A percentile compares a stretch with the other conserved stretches of the same genome.
phyloP scores from a whole-genome alignment of 2,113 vertebrate genomes.

The Notothenia rossii region DNA sequence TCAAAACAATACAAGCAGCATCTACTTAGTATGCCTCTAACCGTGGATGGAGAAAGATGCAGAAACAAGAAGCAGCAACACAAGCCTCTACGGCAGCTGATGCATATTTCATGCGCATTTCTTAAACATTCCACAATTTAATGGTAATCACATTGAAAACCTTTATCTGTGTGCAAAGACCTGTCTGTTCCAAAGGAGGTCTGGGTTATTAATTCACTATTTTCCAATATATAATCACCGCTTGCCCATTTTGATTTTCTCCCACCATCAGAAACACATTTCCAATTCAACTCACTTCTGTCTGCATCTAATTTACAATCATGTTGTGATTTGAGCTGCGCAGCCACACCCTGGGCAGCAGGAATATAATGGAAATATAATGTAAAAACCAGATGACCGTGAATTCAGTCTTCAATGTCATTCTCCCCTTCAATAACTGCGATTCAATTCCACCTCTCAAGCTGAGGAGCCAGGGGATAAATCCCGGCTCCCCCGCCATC shows the following conservation, averaged over 20 bases:
- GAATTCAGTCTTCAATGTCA: slow-evolving; percentile 75
- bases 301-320: slow-evolving; percentile 50
- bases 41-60: background rate
- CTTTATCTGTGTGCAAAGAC: slow-evolving; percentile 31
- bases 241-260: slow-evolving; percentile 43
- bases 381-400: slow-evolving; percentile 75
- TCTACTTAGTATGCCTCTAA: slow-evolving; percentile 37
- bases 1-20: slow-evolving; percentile 37
- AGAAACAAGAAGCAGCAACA: slow-evolving; percentile 14
- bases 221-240: slow-evolving; percentile 34
- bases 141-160: slow-evolving; percentile 19
- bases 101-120: slow-evolving; percentile 48
- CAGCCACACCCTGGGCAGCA: slow-evolving; percentile 32
- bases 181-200: background rate
- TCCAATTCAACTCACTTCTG: slow-evolving; percentile 22
- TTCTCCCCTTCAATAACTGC: slow-evolving; percentile 65
- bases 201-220: slow-evolving; percentile 20
- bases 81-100: background rate
- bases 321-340: slow-evolving; percentile 42
- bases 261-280: slow-evolving; percentile 36
- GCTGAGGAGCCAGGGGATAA: slow-evolving; percentile 68
- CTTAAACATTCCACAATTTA: slow-evolving; percentile 1
- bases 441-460: slow-evolving; percentile 69
- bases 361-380: slow-evolving; percentile 71
- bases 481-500: slow-evolving; percentile 54